Base-by-base conservation (phyloP, 2,797 vertebrate species). In the Dendrocincla fuliginosa region DNA sequence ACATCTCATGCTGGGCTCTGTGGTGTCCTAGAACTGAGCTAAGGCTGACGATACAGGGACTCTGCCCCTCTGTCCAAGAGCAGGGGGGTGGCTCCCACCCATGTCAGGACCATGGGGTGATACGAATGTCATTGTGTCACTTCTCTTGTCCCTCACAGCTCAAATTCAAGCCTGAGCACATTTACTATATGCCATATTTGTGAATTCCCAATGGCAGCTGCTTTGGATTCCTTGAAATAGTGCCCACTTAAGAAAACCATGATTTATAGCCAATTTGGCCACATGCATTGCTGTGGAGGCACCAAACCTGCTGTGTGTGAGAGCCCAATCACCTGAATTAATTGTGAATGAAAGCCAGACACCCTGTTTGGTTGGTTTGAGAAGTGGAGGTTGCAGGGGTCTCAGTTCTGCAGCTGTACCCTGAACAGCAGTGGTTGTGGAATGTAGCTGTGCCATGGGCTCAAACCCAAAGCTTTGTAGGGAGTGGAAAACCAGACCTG, bases 331-430 rank as follows among this genome's bases (percentile, higher is more conserved):
- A 1, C 47, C 37, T 81, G 53, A 78, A 78, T 74, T 65, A 77
- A 39, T 46, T 55, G 30, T 63, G 65, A 86, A 10, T 69, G 70
- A 78, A 61, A 71, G 44, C 56, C 65, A 74, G 28, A 13, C 15
- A 52, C 13, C 16, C 13, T 3, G 1, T 84, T 63, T 5, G 5
- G 9, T 65, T 82, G 6, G 17, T 32, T 44, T 49, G 27, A 24
- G 37, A 56, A 56, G 16, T 2, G 0, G 10, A 67, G 22, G 33
- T 56, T 1, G 1, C 23, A 10, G 46, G 33, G 20, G 5, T 30
- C 35, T 28, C 49, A 0, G 1, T n/a, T 64, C 50, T 49, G 61
- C 39, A 52, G 37, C 64, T 76, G 42, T 1, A 1, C 44, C 20
- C 30, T 1, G 1, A 41, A 41, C 19, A 67, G 56, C n/a, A 39